Evolutionary conservation across 2,113 vertebrate species (phyloP).

Genomic region (Neogobius melanostomus): DNA sequence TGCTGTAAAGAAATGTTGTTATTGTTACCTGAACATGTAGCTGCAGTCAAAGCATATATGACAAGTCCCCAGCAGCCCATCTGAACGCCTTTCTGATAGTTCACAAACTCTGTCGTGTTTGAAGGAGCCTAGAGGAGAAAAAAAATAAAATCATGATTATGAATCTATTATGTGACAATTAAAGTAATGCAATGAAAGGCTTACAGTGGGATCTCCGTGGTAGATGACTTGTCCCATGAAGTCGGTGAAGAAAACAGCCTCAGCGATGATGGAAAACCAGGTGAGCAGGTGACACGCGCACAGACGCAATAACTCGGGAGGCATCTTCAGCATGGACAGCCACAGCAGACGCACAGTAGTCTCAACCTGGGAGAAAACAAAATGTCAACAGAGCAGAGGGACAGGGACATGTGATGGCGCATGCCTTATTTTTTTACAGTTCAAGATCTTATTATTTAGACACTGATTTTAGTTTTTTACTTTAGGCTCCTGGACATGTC

Average conservation of each 20-base stretch:
- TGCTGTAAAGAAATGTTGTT: neutral
- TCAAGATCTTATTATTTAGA: no score
- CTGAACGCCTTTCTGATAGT: constrained; percentile 92
- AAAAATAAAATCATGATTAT: neutral
- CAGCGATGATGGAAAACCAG: constrained; percentile 95
- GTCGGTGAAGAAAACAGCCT: constrained; percentile 96
- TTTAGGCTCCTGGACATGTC: no score
- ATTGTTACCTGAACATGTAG: constrained; percentile 87
- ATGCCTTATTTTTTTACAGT: no score
- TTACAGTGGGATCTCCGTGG: constrained; percentile 87
- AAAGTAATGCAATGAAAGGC: constrained; percentile 1
- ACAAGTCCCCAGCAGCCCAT: constrained; percentile 98
- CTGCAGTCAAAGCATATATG: constrained; percentile 94
- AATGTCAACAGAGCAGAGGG: no score
- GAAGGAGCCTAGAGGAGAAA: constrained; percentile 75
- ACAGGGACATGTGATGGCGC: no score
- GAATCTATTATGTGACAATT: neutral
- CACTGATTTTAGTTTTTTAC: no score
- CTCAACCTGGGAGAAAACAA: constrained; percentile 66
- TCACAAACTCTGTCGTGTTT: constrained; percentile 84
- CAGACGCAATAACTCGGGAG: constrained; percentile 84
- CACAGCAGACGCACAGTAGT: constrained; percentile 91
- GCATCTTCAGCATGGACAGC: constrained; percentile 98
- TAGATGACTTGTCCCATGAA: constrained; percentile 99
- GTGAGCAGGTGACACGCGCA: constrained; percentile 94